Conservation (phyloP, 2,888 invertebrate species). For the Chloromyia formosa region DNA sequence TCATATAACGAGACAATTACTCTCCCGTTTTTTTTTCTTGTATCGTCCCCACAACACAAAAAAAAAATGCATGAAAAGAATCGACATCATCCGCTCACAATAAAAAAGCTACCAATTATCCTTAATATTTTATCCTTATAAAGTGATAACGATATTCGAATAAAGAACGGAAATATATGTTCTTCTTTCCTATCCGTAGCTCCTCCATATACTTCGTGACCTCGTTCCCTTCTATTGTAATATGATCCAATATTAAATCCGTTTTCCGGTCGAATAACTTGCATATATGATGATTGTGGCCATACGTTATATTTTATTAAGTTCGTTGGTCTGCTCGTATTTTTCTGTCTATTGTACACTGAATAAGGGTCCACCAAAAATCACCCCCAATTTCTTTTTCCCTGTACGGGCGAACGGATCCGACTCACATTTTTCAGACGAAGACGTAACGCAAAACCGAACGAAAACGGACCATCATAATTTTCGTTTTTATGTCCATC, state of each 20-base stretch:
- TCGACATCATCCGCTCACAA: neutral
- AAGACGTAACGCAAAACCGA: neutral
- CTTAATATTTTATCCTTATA: slow-evolving; percentile 38
- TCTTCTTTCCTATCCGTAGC: neutral
- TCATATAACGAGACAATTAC: too few relatives aligned
- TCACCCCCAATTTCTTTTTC: neutral
- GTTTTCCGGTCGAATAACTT: slow-evolving; percentile 40
- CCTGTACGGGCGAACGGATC: neutral
- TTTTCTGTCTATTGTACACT: slow-evolving; percentile 6
- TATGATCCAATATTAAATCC: slow-evolving; percentile 48
- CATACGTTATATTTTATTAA: slow-evolving; percentile 44
- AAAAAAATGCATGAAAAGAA: too few relatives aligned
- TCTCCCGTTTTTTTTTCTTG: too few relatives aligned
- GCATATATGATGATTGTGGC: slow-evolving; percentile 39
- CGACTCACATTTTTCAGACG: neutral
- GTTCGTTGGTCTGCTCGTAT: slow-evolving; percentile 28
- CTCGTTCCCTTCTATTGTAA: slow-evolving; percentile 8
- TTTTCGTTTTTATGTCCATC: slow-evolving; percentile 48
- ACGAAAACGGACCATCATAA: slow-evolving; percentile 45
- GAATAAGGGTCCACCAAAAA: slow-evolving; percentile 17
- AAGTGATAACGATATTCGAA: slow-evolving; percentile 38
- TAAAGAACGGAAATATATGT: slow-evolving; percentile 12
- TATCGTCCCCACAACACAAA: too few relatives aligned
- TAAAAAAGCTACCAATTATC: slow-evolving; percentile 20
- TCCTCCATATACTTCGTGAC: too few relatives aligned